These are phyloP conservation scores for Oreonectes daqikongensis DNA, from an alignment of 2,797 vertebrate genomes.

Conservation along the genomic window DNA sequence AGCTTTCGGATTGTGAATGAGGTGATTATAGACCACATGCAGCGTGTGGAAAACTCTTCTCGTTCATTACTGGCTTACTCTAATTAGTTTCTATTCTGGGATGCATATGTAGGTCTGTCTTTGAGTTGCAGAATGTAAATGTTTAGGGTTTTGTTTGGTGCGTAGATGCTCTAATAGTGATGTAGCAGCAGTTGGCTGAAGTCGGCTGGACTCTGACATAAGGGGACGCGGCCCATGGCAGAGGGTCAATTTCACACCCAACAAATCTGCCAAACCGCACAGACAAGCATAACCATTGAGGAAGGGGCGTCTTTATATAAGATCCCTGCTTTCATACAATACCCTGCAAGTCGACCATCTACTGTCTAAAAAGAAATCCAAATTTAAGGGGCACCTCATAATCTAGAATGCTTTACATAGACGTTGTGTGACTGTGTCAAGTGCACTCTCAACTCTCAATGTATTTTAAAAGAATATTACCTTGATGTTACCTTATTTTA, in stretches of 20 bases:
- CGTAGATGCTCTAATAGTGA: background rate
- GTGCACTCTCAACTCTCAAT: background rate
- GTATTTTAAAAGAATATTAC: background rate
- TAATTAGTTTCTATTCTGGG: conserved; percentile 20
- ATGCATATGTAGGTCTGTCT: conserved; percentile 24
- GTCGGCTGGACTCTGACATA: conserved; percentile 14
- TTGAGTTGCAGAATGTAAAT: background rate
- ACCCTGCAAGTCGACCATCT: background rate
- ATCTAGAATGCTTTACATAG: background rate
- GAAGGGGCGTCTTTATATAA: conserved; percentile 12
- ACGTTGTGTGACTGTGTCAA: background rate
- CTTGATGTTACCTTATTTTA: background rate
- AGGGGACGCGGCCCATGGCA: conserved; percentile 25
- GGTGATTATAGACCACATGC: conserved; percentile 9
- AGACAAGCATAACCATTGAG: conserved; percentile 35
- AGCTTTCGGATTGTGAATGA: conserved; percentile 22
- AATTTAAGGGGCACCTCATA: background rate
- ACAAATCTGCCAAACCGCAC: conserved; percentile 32
- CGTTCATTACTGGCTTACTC: background rate
- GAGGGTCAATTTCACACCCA: conserved; percentile 53
- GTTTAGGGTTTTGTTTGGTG: conserved; percentile 15
- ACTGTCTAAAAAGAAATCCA: background rate
- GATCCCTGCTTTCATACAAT: background rate
- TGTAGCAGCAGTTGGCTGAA: conserved; percentile 5
- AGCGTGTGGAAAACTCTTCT: background rate